Conservation (phyloP, 1,140 invertebrate genomes). For the Samia ricini region DNA sequence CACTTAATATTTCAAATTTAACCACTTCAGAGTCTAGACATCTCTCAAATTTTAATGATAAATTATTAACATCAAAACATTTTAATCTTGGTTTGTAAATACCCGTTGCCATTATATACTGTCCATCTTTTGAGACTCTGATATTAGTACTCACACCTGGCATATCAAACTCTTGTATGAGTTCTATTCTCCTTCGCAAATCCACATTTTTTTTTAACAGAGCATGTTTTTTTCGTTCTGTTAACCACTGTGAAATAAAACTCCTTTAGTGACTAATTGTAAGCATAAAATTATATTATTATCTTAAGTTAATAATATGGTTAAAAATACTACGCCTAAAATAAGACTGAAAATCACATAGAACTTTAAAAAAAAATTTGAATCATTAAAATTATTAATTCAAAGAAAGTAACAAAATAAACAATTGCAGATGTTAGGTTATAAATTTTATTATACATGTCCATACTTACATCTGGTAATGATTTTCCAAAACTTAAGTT, state of each 20-base stretch:
- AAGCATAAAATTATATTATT: not conserved
- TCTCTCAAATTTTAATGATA: constrained; percentile 98
- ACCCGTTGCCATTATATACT: constrained; percentile 95
- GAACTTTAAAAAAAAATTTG: too few species aligned
- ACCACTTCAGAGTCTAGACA: constrained; percentile 98
- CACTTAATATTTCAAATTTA: constrained; percentile 91
- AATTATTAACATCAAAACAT: constrained; percentile 97
- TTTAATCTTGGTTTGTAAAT: constrained; percentile 98
- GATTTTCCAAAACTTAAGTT: constrained; percentile 98
- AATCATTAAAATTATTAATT: not conserved
- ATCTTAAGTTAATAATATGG: too few species aligned
- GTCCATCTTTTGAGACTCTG: constrained; percentile 92
- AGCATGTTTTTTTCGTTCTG: constrained; percentile 91
- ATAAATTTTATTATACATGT: constrained; percentile 13
- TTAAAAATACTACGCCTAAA: too few species aligned
- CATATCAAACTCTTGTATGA: constrained; percentile 99
- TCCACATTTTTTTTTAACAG: constrained; percentile 95
- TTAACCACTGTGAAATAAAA: constrained; percentile 90
- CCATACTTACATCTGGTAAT: constrained; percentile 92
- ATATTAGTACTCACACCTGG: constrained; percentile 94
- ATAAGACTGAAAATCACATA: too few species aligned
- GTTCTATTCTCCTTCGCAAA: constrained; percentile 92
- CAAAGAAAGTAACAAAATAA: not conserved
- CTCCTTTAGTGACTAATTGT: constrained; percentile 1
- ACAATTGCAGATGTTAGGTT: not conserved